A percentile compares a stretch with the other conserved stretches of the same genome.
Conservation (phyloP, 2,888 invertebrate species). For the Lepeophtheirus nordmannii region DNA sequence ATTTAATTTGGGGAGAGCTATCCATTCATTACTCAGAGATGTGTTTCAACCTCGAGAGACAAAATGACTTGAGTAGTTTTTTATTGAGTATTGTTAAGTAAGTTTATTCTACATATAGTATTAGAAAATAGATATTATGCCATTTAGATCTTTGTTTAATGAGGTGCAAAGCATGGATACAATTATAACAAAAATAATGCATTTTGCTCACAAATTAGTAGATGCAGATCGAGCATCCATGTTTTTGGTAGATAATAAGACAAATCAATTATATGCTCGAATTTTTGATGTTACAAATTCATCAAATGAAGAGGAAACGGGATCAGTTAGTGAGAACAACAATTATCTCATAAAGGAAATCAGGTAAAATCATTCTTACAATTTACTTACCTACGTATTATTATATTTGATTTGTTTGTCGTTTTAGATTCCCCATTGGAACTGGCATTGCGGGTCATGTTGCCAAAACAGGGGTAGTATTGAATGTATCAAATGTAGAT, state of each 20-base stretch:
- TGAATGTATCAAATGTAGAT: conserved; percentile 69
- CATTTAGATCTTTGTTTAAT: conserved; percentile 59
- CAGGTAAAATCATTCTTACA: conserved; percentile 28
- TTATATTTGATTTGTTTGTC: neutral
- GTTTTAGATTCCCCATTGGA: conserved; percentile 49
- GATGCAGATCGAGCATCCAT: conserved; percentile 68
- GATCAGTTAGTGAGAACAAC: conserved; percentile 38
- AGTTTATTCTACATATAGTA: neutral
- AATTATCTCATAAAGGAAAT: conserved; percentile 32
- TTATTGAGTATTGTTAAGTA: conserved; percentile 62
- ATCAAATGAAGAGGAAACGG: neutral
- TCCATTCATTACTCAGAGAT: conserved; percentile 52
- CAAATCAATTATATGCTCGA: conserved; percentile 58
- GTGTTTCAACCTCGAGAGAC: conserved; percentile 51
- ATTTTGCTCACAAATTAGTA: conserved; percentile 62
- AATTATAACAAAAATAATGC: conserved; percentile 64
- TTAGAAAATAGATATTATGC: neutral
- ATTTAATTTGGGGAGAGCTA: conserved; percentile 53
- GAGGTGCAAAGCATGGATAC: conserved; percentile 70
- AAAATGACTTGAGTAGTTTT: conserved; percentile 57
- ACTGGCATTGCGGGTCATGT: conserved; percentile 69
- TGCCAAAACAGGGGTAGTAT: conserved; percentile 56
- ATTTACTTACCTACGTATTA: conserved; percentile 7
- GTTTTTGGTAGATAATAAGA: conserved; percentile 58
- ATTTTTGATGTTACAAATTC: conserved; percentile 49